Percentiles rank a stretch among this genome's conserved stretches.
These are phyloP conservation scores for Ibycter americanus DNA, from an alignment of 2,797 vertebrate genomes.

Conservation along the genomic window DNA sequence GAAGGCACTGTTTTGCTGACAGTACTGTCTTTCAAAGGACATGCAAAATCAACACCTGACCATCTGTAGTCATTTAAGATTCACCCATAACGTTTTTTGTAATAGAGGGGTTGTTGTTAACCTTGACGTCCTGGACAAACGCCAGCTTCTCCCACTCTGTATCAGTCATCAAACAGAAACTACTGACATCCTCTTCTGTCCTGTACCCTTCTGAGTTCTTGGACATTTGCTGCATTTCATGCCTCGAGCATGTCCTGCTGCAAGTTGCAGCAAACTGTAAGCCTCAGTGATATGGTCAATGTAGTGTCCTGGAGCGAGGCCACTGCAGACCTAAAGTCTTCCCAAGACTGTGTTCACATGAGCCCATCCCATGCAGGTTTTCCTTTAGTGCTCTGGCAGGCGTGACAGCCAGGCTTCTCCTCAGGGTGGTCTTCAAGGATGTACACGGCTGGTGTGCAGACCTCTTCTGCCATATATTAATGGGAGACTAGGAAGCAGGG, in stretches of 20 bases:
- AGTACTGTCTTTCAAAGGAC: conserved; percentile 53
- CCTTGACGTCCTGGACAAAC: conserved; percentile 33
- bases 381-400: not conserved
- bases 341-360: not conserved
- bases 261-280: not conserved
- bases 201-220: not conserved
- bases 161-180: not conserved
- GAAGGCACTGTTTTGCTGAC: conserved; percentile 60
- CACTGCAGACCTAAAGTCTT: not conserved
- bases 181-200: not conserved
- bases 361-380: not conserved
- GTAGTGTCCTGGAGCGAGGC: not conserved
- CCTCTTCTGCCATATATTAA: not conserved
- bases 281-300: not conserved
- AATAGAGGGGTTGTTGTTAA: not conserved
- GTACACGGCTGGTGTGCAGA: accelerated
- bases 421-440: not conserved
- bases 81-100: conserved; percentile 12
- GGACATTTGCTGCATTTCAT: not conserved
- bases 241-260: not conserved
- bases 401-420: not conserved
- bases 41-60: conserved; percentile 58
- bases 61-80: conserved; percentile 60
- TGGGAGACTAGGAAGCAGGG: not conserved
- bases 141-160: not conserved